These are phyloP conservation scores for Polia nebulosa DNA, from an alignment of 2,888 invertebrate species.

Conservation along the genomic window DNA sequence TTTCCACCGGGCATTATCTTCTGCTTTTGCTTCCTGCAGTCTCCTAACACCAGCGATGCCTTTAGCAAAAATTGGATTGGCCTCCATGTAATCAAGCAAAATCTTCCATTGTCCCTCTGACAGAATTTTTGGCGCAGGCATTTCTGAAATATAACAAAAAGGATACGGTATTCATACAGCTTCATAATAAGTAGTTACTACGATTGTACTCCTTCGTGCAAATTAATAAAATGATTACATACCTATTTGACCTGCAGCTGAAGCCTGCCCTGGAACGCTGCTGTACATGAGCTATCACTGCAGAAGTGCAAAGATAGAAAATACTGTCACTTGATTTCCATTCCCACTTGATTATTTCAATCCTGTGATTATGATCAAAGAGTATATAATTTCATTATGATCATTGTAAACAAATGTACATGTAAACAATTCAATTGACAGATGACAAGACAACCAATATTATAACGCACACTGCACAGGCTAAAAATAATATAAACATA, in stretches of 20 bases:
- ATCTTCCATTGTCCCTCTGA: constrained; percentile 34
- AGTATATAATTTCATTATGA: no score
- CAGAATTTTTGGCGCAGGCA: constrained; percentile 35
- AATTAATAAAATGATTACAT: not conserved
- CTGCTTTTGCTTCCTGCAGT: constrained; percentile 16
- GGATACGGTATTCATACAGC: not conserved
- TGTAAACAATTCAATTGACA: no score
- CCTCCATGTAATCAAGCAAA: constrained; percentile 38
- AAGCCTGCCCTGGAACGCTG: not conserved
- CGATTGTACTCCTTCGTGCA: not conserved
- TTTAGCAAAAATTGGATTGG: constrained; percentile 38
- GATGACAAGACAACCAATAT: no score
- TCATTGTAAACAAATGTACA: no score
- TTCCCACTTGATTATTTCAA: no score
- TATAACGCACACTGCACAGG: no score
- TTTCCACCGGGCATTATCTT: constrained; percentile 18
- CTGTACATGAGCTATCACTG: no score
- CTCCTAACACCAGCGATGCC: constrained; percentile 5
- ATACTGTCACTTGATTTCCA: no score
- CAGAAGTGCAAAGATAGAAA: not conserved
- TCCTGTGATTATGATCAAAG: no score
- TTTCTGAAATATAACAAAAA: constrained; percentile 17
- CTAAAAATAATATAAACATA: no score
- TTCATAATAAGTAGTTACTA: not conserved
- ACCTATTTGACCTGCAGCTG: constrained; percentile 2